Percentiles rank a stretch among this genome's conserved stretches.
Evolutionary conservation across 2,888 invertebrate genomes (phyloP).

Genomic region (Shargacucullia verbasci): DNA sequence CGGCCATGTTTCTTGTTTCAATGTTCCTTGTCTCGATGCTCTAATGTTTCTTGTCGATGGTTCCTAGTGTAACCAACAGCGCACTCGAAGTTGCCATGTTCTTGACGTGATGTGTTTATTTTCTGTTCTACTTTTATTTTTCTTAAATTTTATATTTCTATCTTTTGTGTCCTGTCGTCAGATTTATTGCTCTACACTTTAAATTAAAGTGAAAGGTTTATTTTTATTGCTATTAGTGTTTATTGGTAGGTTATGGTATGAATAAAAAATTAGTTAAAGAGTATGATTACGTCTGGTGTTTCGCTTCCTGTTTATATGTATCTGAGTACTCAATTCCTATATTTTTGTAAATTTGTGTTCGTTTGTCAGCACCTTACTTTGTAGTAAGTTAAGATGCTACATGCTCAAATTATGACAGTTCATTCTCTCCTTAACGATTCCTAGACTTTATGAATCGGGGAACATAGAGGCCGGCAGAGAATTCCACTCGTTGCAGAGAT

Average conservation of each 20-base stretch:
- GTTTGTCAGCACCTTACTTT: too few relatives aligned
- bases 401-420: too few relatives aligned
- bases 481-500: too few relatives aligned
- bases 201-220: conserved; percentile 26
- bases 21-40: conserved; percentile 17
- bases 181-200: conserved; percentile 25
- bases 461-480: too few relatives aligned
- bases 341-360: too few relatives aligned
- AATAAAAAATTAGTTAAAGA: too few relatives aligned
- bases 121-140: conserved; percentile 67
- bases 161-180: conserved; percentile 59
- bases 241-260: conserved; percentile 1
- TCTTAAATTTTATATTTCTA: conserved; percentile 67
- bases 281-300: too few relatives aligned
- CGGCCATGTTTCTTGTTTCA: conserved; percentile 42
- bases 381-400: too few relatives aligned
- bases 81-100: conserved; percentile 58
- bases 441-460: too few relatives aligned
- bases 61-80: conserved; percentile 48
- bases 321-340: too few relatives aligned
- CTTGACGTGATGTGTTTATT: conserved; percentile 71
- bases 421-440: too few relatives aligned
- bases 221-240: conserved; percentile 15
- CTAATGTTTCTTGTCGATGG: conserved; percentile 44
- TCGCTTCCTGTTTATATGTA: too few relatives aligned